Conservation (phyloP, 2,797 vertebrate genomes). For the Psittacula derbiana region DNA sequence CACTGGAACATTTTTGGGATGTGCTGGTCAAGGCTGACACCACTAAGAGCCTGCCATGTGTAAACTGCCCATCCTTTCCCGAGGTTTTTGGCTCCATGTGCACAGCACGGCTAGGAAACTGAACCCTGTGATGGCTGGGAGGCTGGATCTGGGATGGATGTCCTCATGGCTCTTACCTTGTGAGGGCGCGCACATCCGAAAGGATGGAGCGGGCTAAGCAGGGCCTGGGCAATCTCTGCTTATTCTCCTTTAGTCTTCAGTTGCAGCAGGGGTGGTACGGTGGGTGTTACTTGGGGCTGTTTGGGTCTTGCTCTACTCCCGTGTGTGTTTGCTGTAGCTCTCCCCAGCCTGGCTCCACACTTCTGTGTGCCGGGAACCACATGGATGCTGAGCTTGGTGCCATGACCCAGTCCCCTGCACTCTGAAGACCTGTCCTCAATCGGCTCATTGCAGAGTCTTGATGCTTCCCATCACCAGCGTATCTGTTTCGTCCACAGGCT, state of each 20-base stretch:
- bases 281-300: neutral
- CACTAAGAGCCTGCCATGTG: fast-evolving
- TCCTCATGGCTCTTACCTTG: neutral
- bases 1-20: neutral
- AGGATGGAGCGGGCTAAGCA: neutral
- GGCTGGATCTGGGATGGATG: neutral
- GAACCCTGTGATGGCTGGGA: neutral
- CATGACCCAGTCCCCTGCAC: fast-evolving
- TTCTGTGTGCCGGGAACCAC: neutral
- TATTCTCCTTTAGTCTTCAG: neutral
- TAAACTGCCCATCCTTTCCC: neutral
- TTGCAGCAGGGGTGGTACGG: neutral
- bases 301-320: neutral
- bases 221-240: neutral
- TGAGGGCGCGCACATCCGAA: neutral
- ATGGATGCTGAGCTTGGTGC: neutral
- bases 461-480: neutral
- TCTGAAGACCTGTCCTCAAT: neutral
- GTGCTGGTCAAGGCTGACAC: neutral
- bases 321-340: neutral
- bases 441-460: neutral
- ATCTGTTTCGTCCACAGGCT: slow-evolving; percentile 77
- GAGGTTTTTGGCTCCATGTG: neutral
- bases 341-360: neutral
- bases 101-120: neutral